Evolutionary conservation across 2,113 vertebrate species (phyloP).

Genomic region (cattle (Bos taurus)): DNA sequence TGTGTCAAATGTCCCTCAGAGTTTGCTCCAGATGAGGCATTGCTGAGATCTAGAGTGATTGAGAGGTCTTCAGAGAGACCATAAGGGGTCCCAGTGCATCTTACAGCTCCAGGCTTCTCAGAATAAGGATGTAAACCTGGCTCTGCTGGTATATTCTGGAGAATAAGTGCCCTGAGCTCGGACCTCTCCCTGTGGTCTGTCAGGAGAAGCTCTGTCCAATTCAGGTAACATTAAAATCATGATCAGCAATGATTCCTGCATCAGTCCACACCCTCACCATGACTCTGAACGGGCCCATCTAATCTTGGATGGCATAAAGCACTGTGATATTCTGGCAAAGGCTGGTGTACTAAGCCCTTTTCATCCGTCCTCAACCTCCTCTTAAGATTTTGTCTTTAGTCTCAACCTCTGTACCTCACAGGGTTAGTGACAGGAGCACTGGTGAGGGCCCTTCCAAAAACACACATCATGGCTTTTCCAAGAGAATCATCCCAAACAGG

Average conservation of each 20-base stretch:
- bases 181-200: neutral
- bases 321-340: accelerated
- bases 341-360: accelerated
- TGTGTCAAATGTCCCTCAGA: no score
- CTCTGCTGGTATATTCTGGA: no score
- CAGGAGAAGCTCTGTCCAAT: neutral
- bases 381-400: neutral
- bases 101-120: neutral
- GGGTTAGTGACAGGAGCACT: neutral
- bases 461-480: neutral
- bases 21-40: no score
- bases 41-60: neutral
- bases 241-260: no score
- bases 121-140: neutral
- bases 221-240: neutral
- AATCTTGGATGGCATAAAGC: no score
- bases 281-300: no score
- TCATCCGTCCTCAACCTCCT: accelerated
- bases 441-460: neutral
- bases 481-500: neutral
- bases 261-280: neutral
- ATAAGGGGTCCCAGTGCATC: accelerated
- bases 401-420: neutral
- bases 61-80: neutral
- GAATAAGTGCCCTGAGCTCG: neutral